Base-by-base conservation (phyloP, 2,113 vertebrate genomes). In the Ptychochromis oligacanthus region DNA sequence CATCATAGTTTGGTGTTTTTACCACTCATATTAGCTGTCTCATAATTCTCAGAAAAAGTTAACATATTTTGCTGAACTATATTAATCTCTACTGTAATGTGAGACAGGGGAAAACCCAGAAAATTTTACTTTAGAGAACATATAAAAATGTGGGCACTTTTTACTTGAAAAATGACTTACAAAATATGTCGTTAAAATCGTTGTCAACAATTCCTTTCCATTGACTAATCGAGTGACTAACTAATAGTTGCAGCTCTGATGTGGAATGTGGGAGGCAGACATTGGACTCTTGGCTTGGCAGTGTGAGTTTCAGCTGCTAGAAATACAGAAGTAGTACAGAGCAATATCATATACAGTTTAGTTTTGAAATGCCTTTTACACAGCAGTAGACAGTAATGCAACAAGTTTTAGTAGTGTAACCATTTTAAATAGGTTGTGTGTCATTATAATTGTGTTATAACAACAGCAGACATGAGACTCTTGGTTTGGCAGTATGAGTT, bases 401-500 rank as follows among this genome's bases (percentile, higher is more conserved):
- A 79, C 34, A 55, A 72, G 18, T 67, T 76, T 49, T 60, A 17
- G 38, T 60, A 15, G 34, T 61, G 38, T 79, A 13, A 31, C 28
- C 62, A 22, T 81, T 54, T 61, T 67, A 64, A 36, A 56, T 72
- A 49, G 72, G 75, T 77, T 83, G 59, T 67, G 57, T 82, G 40
- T 83, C 34, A 52, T 70, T 31, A 75, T 78, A 80, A 62, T 78
- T 75, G 59, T 80, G 67, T 90, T 15, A 40, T 70, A 84, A 88
- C 80, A 77, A 90, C 89, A 93, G 93, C 94, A 92, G 94, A 94
- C 94, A 74, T 93, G 94, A 93, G 88, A 94, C 94, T 95, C 93
- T 89, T 95, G 92, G 92, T 94, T 83, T 95, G 96, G 96, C 96
- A 96, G 96, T 95, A 86, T 92, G 95, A 95, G 94, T 91, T 91